Evolutionary conservation across 2,113 vertebrate genomes (phyloP).

Genomic region (Podarcis muralis): DNA sequence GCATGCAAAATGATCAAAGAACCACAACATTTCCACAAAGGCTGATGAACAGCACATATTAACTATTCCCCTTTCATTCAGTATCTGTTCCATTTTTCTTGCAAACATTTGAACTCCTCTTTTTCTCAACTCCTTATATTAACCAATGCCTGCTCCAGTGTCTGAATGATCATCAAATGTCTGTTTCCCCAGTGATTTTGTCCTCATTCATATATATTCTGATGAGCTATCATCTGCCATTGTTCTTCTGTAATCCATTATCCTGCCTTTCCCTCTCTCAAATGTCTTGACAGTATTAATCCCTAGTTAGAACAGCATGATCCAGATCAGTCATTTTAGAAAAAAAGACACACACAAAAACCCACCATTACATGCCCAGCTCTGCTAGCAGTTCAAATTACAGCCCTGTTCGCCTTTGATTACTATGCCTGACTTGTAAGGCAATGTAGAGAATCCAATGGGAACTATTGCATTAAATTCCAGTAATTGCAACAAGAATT

Average conservation of each 20-base stretch:
- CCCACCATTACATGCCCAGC: neutral
- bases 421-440: constrained; percentile 22
- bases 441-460: constrained; percentile 39
- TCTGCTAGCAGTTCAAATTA: neutral
- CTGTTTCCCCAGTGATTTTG: constrained; percentile 17
- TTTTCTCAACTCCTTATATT: constrained; percentile 53
- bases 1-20: no score
- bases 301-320: neutral
- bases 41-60: no score
- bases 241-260: neutral
- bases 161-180: constrained; percentile 49
- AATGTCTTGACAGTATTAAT: neutral
- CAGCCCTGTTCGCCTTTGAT: constrained; percentile 24
- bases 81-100: constrained; percentile 41
- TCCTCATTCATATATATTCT: constrained; percentile 15
- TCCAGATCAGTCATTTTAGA: neutral
- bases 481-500: constrained; percentile 4
- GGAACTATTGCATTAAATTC: constrained; percentile 36
- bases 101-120: constrained; percentile 45
- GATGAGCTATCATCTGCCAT: neutral
- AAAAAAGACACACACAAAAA: neutral
- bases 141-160: constrained; percentile 50
- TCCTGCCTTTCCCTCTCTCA: neutral
- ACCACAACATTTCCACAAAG: no score
- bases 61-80: constrained; percentile 19